Percentiles rank a stretch among this genome's conserved stretches.
phyloP scores from a whole-genome alignment of 2,888 invertebrate genomes.

The Aspidiotus destructor region DNA sequence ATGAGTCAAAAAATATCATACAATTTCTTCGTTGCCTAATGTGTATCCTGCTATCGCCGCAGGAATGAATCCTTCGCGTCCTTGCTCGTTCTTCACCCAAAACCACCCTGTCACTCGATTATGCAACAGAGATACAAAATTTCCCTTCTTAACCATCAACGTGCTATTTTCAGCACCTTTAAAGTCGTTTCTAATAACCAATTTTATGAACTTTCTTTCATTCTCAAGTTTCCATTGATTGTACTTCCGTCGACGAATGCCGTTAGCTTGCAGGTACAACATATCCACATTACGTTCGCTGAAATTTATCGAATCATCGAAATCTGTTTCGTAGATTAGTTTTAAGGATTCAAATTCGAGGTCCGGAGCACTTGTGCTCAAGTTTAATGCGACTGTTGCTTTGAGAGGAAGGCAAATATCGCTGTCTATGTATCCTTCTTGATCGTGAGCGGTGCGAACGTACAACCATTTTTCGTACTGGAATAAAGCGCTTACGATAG shows the following conservation, averaged over 20 bases:
- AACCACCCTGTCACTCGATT: slow-evolving; percentile 22
- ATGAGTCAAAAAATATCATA: too few species aligned
- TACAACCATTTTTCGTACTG: slow-evolving; percentile 10
- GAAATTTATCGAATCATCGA: slow-evolving; percentile 8
- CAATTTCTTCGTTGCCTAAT: too few species aligned
- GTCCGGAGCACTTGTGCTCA: background rate
- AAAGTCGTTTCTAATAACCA: slow-evolving; percentile 10
- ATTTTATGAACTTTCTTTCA: background rate
- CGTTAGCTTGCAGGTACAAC: background rate
- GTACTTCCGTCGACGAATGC: background rate
- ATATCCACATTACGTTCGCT: slow-evolving; percentile 3
- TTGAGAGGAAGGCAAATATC: slow-evolving; percentile 14
- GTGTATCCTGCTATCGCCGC: slow-evolving; percentile 16
- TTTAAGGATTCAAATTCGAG: background rate
- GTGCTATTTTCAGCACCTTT: slow-evolving; percentile 14
- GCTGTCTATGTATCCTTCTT: slow-evolving; percentile 13
- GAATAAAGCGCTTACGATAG: slow-evolving; percentile 6
- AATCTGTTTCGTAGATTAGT: slow-evolving; percentile 11
- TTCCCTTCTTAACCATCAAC: slow-evolving; percentile 16
- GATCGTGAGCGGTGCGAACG: slow-evolving; percentile 17
- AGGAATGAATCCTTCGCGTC: slow-evolving; percentile 25
- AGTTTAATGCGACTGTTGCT: background rate
- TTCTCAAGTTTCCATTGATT: background rate
- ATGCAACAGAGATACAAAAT: slow-evolving; percentile 20
- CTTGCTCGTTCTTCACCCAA: slow-evolving; percentile 24